Evolutionary conservation across 2,797 vertebrate species (phyloP).

Genomic region (Semotilus atromaculatus): DNA sequence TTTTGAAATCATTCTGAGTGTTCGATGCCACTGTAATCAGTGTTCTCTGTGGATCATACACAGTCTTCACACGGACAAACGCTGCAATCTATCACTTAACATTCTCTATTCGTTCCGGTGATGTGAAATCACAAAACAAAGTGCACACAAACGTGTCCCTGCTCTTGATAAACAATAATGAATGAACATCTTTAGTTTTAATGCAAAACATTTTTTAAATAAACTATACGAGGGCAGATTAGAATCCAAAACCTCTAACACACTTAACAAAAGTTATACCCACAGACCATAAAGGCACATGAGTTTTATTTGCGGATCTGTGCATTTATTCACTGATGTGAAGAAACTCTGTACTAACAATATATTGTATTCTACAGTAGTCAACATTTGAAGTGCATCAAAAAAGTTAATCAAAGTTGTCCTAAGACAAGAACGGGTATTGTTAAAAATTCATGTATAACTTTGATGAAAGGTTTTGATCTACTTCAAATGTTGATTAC

Average conservation of each 20-base stretch:
- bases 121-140: not conserved
- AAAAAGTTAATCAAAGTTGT: too few relatives aligned
- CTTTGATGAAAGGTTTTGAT: too few relatives aligned
- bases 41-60: not conserved
- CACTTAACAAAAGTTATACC: not conserved
- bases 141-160: not conserved
- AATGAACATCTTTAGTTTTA: not conserved
- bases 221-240: not conserved
- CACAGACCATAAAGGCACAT: not conserved
- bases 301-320: not conserved
- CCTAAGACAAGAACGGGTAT: too few relatives aligned
- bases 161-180: not conserved
- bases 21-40: too few relatives aligned
- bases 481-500: too few relatives aligned
- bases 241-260: not conserved
- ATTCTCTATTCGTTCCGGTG: not conserved
- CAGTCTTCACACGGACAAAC: not conserved
- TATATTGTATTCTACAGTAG: not conserved
- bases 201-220: rapidly evolving
- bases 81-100: not conserved
- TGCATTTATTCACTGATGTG: not conserved
- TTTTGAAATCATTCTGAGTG: not conserved
- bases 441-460: too few relatives aligned
- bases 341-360: not conserved
- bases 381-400: too few relatives aligned